These are phyloP conservation scores for Lycocerus yunnanus DNA, from an alignment of 2,888 invertebrate species.

Conservation along the genomic window DNA sequence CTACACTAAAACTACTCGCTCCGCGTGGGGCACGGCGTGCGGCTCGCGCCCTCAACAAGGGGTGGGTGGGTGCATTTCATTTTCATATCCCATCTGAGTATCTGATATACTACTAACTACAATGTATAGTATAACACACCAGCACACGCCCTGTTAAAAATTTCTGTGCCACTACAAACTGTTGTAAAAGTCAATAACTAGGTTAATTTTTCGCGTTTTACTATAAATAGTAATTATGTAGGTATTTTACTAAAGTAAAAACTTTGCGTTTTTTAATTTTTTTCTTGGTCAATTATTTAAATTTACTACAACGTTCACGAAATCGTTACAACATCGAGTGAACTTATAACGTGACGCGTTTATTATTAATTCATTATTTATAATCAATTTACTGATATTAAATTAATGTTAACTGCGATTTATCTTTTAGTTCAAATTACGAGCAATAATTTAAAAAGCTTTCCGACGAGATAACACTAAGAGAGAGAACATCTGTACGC, in stretches of 20 bases:
- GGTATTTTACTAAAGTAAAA: background rate
- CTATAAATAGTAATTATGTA: background rate
- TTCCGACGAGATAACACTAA: background rate
- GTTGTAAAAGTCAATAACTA: constrained; percentile 25
- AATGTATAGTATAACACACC: constrained; percentile 13
- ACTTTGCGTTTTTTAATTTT: background rate
- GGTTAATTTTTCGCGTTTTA: constrained; percentile 18
- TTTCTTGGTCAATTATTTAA: background rate
- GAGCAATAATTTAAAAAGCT: background rate
- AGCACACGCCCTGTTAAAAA: constrained; percentile 29
- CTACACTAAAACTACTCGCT: constrained; percentile 31
- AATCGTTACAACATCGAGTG: background rate
- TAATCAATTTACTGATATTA: background rate
- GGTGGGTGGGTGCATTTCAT: constrained; percentile 30
- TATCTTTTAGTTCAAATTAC: background rate
- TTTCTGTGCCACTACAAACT: constrained; percentile 18
- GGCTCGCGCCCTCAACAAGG: constrained; percentile 31
- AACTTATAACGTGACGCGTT: background rate
- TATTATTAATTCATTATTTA: background rate
- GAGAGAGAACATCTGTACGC: background rate
- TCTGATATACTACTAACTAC: constrained; percentile 26
- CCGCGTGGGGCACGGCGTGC: constrained; percentile 30
- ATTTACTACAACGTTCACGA: background rate
- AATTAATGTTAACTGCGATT: background rate
- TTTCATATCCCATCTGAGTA: constrained; percentile 27